These are phyloP conservation scores for Pterobdella sp. DNA, from an alignment of 2,888 invertebrate species.

Conservation along the genomic window DNA sequence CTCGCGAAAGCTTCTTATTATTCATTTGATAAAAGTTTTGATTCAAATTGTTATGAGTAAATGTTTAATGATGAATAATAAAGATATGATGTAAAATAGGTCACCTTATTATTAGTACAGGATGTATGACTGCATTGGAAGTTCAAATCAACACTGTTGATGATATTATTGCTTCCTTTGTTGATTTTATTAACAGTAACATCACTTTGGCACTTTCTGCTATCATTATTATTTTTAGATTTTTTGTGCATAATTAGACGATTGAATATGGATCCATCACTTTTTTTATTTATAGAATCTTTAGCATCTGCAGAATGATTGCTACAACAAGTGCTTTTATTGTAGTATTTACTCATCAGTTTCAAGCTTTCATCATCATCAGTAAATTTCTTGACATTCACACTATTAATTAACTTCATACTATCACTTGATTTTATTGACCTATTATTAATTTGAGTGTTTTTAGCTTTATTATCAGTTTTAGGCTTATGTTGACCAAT, in stretches of 20 bases:
- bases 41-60: no score
- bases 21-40: no score
- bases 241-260: background rate
- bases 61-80: no score
- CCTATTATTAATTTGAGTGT: background rate
- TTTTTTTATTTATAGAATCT: background rate
- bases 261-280: background rate
- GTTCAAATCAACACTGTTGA: background rate
- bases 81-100: no score
- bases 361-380: constrained; percentile 1
- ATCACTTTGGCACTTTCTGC: constrained; percentile 5
- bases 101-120: background rate
- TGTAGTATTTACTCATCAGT: background rate
- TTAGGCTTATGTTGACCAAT: background rate
- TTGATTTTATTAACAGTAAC: background rate
- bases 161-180: background rate
- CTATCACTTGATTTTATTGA: background rate
- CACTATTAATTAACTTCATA: background rate
- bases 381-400: background rate
- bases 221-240: background rate
- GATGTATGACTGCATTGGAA: constrained; percentile 6
- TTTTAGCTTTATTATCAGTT: background rate
- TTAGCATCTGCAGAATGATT: constrained; percentile 10
- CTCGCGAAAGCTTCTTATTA: no score
- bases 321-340: background rate